Evolutionary conservation across 2,113 vertebrate species (phyloP).

Genomic region (Hepsetus odoe): DNA sequence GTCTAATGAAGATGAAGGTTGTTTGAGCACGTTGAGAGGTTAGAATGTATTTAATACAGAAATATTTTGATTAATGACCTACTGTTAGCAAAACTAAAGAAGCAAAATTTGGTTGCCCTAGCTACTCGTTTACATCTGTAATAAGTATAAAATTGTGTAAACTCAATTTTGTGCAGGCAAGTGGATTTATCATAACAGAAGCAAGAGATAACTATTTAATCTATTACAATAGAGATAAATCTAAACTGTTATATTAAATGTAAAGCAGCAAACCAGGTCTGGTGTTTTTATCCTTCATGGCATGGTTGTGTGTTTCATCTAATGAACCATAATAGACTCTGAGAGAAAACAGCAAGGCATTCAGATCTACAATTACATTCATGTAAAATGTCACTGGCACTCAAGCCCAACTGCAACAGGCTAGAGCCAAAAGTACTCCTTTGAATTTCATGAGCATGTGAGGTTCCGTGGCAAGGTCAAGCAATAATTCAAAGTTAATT

Average conservation of each 20-base stretch:
- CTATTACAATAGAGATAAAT: not conserved
- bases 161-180: no score
- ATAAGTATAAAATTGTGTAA: no score
- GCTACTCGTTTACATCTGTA: no score
- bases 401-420: conserved; percentile 20
- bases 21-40: no score
- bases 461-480: conserved; percentile 45
- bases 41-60: no score
- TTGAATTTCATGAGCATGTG: conserved; percentile 40
- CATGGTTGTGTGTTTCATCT: not conserved
- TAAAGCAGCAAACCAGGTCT: not conserved
- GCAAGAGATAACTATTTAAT: not conserved
- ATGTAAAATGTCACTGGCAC: not conserved
- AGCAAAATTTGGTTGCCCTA: no score
- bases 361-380: not conserved
- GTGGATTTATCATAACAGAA: not conserved
- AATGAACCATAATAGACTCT: not conserved
- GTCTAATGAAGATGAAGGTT: no score
- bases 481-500: conserved; percentile 48
- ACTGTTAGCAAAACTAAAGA: no score
- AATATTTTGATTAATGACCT: no score
- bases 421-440: conserved; percentile 6
- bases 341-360: not conserved
- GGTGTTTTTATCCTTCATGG: not conserved
- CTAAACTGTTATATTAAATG: not conserved